phyloP scores from a whole-genome alignment of 2,113 vertebrate species.

The Pedionomus torquatus region DNA sequence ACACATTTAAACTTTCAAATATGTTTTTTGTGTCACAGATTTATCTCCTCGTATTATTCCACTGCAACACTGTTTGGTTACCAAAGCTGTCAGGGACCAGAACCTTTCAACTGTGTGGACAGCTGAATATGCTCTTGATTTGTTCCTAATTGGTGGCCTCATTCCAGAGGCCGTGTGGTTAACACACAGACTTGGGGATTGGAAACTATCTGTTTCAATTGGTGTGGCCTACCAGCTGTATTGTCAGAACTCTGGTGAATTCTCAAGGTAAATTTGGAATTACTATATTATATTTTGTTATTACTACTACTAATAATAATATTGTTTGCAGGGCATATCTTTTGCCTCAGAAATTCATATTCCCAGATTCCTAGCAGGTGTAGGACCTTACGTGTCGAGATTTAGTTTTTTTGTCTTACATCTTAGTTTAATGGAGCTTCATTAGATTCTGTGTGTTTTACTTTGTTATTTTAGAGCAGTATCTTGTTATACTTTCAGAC shows the following conservation, averaged over 20 bases:
- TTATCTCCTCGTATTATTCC: conserved; percentile 75
- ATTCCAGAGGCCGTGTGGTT: conserved; percentile 92
- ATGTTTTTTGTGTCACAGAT: conserved; percentile 60
- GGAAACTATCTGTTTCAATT: conserved; percentile 89
- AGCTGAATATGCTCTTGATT: conserved; percentile 87
- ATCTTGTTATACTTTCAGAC: conserved; percentile 71
- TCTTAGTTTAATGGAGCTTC: background rate
- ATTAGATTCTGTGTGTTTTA: background rate
- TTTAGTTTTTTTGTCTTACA: background rate
- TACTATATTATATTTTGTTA: background rate
- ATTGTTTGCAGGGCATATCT: background rate
- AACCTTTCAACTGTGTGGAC: conserved; percentile 91
- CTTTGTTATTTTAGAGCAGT: background rate
- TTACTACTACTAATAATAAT: too few relatives aligned
- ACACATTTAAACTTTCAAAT: background rate
- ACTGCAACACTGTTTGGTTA: conserved; percentile 78
- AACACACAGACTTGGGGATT: conserved; percentile 87
- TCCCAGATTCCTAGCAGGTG: background rate
- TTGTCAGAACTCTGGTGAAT: conserved; percentile 55
- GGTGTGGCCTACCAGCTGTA: conserved; percentile 83
- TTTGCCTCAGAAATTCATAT: background rate
- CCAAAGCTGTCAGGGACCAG: conserved; percentile 80
- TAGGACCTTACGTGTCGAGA: background rate
- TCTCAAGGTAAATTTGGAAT: conserved; percentile 73
- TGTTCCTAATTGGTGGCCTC: conserved; percentile 88